Conservation (phyloP, 1,140 invertebrate genomes). For the Drosophila nikananu region DNA sequence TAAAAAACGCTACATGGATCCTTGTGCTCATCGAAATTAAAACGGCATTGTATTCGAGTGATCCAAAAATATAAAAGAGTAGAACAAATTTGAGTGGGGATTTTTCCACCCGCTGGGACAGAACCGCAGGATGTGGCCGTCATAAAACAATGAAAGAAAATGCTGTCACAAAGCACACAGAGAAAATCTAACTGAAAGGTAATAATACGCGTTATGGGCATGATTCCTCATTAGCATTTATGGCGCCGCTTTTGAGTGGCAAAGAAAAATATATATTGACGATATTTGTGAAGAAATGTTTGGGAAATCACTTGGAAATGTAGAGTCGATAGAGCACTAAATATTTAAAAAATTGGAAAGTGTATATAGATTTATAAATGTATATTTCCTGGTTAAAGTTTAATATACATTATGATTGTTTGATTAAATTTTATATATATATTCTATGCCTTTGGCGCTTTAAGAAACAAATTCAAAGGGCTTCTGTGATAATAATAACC, state of each 20-base stretch:
- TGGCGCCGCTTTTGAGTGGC: slow-evolving; percentile 24
- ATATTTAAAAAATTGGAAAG: no score
- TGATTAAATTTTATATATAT: no score
- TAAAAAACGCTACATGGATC: slow-evolving; percentile 79
- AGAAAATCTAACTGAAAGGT: slow-evolving; percentile 35
- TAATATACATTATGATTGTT: no score
- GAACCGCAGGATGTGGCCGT: slow-evolving; percentile 26
- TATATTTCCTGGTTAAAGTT: no score
- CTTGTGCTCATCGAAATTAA: slow-evolving; percentile 54
- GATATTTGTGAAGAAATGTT: slow-evolving; percentile 50
- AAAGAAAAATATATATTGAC: slow-evolving; percentile 55
- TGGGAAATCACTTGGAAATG: slow-evolving; percentile 25
- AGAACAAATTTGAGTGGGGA: slow-evolving; percentile 10
- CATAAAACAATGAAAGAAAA: slow-evolving; percentile 35
- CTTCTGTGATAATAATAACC: no score
- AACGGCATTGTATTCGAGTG: slow-evolving; percentile 58
- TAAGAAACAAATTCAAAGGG: no score
- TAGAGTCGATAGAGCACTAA: background rate
- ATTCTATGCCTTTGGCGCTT: no score
- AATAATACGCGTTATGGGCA: slow-evolving; percentile 39
- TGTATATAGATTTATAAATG: no score
- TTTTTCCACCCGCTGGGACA: slow-evolving; percentile 45
- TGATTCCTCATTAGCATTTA: slow-evolving; percentile 68
- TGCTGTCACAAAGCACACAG: background rate
- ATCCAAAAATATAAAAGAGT: slow-evolving; percentile 11